Base-by-base conservation (phyloP, 2,888 invertebrate genomes). In the Thera britannica region DNA sequence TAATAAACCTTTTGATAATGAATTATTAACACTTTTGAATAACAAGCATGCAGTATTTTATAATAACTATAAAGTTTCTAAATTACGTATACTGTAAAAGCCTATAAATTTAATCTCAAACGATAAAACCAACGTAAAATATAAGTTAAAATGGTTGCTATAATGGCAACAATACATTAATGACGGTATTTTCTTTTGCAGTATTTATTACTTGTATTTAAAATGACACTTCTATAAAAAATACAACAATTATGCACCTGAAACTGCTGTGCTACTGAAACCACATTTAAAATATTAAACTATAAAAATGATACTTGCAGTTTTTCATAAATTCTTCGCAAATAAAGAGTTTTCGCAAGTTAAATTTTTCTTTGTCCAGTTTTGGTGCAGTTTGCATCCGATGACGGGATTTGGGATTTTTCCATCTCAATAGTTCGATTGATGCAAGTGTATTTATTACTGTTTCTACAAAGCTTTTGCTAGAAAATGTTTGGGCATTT, bases 41-140 rank as follows among this genome's bases (percentile, higher is more conserved):
- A 67, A 70, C 65, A 63, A 66, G 54, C 44, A 65, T 51, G 62
- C 59, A 66, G 62, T 70, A 66, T 67, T 70, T 66, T 70, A 70
- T 70, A 66, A 57, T 59, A 59, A 63, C 66, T 57, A 70, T 67
- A 70, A 70, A 66, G 56, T 57, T 66, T 65, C 63, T 64, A 64
- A 57, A 60, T 58, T 62, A 69, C 68, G 55, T 69, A 65, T 44
- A 62, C 60, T 58, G 63, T 65, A 52, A 69, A 65, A n/a, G 70
- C 35, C 70, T 70, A 70, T 70, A 70, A 70, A 70, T 70, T 60
- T 63, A 70, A 66, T 66, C 69, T 62, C 54, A 57, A 46, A 34
- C 66, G 65, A 66, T 70, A 70, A 70, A 70, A 55, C 55, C 51
- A 62, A 51, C 62, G 62, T 52, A 34, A 48, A 58, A 56, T 35